Conservation (phyloP, 2,797 vertebrate genomes). For the Sebastolobus alascanus region DNA sequence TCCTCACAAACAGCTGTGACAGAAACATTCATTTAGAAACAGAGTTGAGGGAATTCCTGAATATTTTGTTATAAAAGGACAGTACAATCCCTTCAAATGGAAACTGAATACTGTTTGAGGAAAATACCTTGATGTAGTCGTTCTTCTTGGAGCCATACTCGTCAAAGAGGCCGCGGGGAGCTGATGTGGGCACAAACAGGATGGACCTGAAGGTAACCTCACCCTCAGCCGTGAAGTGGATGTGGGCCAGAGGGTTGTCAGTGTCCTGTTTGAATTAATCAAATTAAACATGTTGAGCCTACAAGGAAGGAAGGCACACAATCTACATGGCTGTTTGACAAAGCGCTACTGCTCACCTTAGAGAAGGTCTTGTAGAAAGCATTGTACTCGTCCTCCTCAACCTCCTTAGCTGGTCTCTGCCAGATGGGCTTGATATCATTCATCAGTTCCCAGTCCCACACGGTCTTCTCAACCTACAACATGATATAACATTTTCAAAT, state of each 20-base stretch:
- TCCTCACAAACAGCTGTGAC: conserved; percentile 85
- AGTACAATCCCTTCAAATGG: neutral
- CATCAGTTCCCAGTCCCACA: conserved; percentile 99
- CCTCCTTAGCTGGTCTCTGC: conserved; percentile 96
- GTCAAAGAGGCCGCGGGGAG: conserved; percentile 96
- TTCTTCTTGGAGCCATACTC: conserved; percentile 99
- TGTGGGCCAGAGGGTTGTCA: conserved; percentile 93
- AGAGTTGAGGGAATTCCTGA: neutral
- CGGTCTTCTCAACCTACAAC: conserved; percentile 95
- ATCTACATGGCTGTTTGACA: neutral
- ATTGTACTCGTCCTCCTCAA: conserved; percentile 97
- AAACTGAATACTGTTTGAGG: neutral
- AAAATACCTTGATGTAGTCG: conserved; percentile 95
- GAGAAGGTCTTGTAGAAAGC: conserved; percentile 99
- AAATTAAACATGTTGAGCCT: neutral
- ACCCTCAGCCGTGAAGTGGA: conserved; percentile 98
- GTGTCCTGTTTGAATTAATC: conserved; percentile 85
- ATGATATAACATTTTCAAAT: neutral
- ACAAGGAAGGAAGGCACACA: neutral
- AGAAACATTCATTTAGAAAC: neutral
- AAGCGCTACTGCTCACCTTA: conserved; percentile 78
- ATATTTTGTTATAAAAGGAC: neutral
- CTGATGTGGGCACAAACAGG: conserved; percentile 93
- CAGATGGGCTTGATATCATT: conserved; percentile 99
- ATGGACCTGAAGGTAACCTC: conserved; percentile 99